Conservation (phyloP, 64 coral and sea anemone genomes). For the Trachythela sp. region DNA sequence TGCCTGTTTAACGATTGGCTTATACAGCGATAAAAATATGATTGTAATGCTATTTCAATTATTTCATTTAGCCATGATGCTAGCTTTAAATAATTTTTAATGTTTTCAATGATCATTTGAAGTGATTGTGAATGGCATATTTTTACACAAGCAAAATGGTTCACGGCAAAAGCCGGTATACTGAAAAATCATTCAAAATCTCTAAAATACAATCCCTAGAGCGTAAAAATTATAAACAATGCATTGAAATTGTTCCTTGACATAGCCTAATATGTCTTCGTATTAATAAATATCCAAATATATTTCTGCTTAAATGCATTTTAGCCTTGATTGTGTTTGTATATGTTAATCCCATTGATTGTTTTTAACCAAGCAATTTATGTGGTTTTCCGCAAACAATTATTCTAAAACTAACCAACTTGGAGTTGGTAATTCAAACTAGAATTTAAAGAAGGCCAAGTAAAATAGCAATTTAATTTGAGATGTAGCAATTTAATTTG, state of each 20-base stretch:
- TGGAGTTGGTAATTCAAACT: not conserved
- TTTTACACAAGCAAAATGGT: too few species aligned
- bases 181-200: too few species aligned
- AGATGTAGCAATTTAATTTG: not conserved
- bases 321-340: not conserved
- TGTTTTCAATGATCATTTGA: not conserved
- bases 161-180: too few species aligned
- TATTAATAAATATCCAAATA: not conserved
- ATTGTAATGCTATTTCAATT: slow-evolving; percentile 13
- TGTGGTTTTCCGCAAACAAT: not conserved
- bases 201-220: too few species aligned
- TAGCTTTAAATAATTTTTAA: not conserved
- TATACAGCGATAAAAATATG: not conserved
- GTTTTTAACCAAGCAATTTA: not conserved
- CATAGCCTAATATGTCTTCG: too few species aligned
- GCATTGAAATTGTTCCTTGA: too few species aligned
- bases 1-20: not conserved
- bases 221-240: too few species aligned
- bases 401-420: too few species aligned
- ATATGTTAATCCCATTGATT: not conserved
- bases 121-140: too few species aligned
- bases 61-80: not conserved
- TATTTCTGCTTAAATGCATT: not conserved
- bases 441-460: not conserved
- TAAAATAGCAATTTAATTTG: not conserved